Base-by-base conservation (phyloP, 2,797 vertebrate genomes). In the Myotis daubentonii region DNA sequence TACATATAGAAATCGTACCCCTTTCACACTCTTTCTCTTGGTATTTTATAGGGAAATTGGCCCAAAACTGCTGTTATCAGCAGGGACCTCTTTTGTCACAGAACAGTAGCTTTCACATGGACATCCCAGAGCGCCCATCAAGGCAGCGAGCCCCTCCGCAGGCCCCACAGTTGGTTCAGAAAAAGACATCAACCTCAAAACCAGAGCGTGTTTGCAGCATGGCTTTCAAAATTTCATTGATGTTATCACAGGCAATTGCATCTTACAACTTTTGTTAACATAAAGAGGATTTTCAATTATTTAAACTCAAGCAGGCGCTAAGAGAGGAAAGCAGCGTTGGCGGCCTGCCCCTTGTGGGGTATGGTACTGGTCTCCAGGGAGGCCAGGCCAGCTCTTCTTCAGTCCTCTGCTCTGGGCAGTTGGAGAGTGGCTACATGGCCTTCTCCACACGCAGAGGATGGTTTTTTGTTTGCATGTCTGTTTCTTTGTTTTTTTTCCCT, bases 191-290 rank as follows among this genome's bases (percentile, higher is more conserved):
- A 22, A 9, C 22, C 28, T 57, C 36, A 36, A 44, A 25, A 70
- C 12, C 70, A 74, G 36, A 72, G 33, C 25, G 41, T 53, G 74
- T 68, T 75, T 66, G 80, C 17, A 90, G 16, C 30, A 19, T 6
- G 62, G 51, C 30, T 71, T 76, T 74, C 68, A 33, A 92, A 91
- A 38, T 68, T 55, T 30, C 74, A 68, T 0, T 19, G 79, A 41
- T 2, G 0, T 68, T 36, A 66, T 81, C 87, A 62, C 53, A 23
- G 33, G 44, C 36, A 25, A 89, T 36, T 68, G 23, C 2, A 4
- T 66, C 49, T 91, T 91, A 44, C 33, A 65, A 87, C 47, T 62
- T 78, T 83, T 70, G 49, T 74, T 68, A 74, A 84, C 15, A 47
- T 51, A n/a, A 88, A 92, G 49, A 53, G 55, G 72, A 65, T 16